Percentiles rank a stretch among this genome's conserved stretches.
phyloP scores from a whole-genome alignment of 2,797 vertebrate species.

The Danio choprae region DNA sequence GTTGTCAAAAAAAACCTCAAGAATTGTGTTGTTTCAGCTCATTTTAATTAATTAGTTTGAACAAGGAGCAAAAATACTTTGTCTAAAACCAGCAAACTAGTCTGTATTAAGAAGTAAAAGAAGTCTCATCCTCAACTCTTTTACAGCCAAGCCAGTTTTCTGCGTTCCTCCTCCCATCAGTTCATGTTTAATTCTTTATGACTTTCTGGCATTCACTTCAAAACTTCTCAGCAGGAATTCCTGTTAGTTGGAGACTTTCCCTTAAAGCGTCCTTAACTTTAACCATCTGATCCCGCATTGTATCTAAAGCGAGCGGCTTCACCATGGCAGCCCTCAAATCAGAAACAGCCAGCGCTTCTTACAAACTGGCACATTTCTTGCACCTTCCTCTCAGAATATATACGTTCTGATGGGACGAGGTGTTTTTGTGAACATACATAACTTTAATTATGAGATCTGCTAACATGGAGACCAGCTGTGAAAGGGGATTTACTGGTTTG shows the following conservation, averaged over 20 bases:
- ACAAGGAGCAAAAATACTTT: too few species aligned
- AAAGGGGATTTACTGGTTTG: constrained; percentile 81
- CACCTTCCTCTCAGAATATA: neutral
- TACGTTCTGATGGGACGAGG: neutral
- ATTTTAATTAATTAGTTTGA: too few species aligned
- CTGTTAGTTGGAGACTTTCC: constrained; percentile 29
- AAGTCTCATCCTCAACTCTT: neutral
- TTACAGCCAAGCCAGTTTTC: neutral
- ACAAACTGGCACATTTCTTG: neutral
- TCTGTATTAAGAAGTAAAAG: neutral
- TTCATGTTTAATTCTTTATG: neutral
- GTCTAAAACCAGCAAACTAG: neutral
- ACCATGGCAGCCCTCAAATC: neutral
- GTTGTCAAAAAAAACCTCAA: too few species aligned
- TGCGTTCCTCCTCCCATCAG: neutral
- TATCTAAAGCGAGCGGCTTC: neutral
- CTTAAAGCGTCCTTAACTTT: constrained; percentile 25
- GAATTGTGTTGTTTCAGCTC: too few species aligned
- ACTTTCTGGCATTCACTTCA: constrained; percentile 18
- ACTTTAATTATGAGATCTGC: constrained; percentile 15
- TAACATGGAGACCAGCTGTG: constrained; percentile 36
- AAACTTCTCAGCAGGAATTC: constrained; percentile 20
- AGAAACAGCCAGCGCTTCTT: neutral
- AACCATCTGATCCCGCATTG: constrained; percentile 34
- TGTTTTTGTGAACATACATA: neutral